A percentile compares a stretch with the other conserved stretches of the same genome.
Evolutionary conservation across 1,140 invertebrate genomes (phyloP).

Genomic region (Adelges cooleyi): DNA sequence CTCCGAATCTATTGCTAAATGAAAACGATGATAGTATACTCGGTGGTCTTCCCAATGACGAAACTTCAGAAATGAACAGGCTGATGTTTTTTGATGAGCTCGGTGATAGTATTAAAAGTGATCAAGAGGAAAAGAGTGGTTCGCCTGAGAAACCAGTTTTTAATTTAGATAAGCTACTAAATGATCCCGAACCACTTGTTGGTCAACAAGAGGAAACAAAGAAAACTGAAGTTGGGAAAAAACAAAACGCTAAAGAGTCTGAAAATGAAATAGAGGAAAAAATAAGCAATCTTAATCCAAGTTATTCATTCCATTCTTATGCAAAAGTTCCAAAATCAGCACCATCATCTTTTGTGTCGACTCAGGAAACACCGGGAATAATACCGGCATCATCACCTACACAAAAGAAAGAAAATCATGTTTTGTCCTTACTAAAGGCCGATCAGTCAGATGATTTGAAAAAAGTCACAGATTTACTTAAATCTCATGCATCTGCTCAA

Average conservation of each 20-base stretch:
- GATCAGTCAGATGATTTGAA: constrained; percentile 16
- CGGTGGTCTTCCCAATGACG: constrained; percentile 15
- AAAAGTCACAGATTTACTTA: constrained; percentile 12
- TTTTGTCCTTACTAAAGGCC: constrained; percentile 6
- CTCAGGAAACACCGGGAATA: no score
- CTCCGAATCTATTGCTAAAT: constrained; percentile 29
- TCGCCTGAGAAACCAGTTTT: constrained; percentile 44
- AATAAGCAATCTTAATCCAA: constrained; percentile 6
- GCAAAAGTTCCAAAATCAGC: constrained; percentile 17
- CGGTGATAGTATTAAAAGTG: constrained; percentile 32
- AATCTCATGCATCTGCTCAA: constrained; percentile 7
- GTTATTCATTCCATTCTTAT: constrained; percentile 28
- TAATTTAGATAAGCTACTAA: constrained; percentile 15
- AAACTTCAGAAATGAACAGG: constrained; percentile 31
- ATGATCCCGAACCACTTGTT: constrained; percentile 20
- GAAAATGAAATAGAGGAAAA: constrained; percentile 14
- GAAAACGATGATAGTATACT: constrained; percentile 26
- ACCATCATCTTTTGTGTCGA: not conserved
- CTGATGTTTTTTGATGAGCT: constrained; percentile 34
- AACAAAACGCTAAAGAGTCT: not conserved
- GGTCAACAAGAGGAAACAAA: not conserved
- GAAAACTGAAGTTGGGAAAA: constrained; percentile 1
- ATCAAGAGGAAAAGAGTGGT: constrained; percentile 29
- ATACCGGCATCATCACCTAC: not conserved
- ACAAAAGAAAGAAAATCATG: constrained; percentile 13